Percentiles rank a stretch among this genome's conserved stretches.
Evolutionary conservation across 2,888 invertebrate genomes (phyloP).

Genomic region (Nipponacmea schrenckii): DNA sequence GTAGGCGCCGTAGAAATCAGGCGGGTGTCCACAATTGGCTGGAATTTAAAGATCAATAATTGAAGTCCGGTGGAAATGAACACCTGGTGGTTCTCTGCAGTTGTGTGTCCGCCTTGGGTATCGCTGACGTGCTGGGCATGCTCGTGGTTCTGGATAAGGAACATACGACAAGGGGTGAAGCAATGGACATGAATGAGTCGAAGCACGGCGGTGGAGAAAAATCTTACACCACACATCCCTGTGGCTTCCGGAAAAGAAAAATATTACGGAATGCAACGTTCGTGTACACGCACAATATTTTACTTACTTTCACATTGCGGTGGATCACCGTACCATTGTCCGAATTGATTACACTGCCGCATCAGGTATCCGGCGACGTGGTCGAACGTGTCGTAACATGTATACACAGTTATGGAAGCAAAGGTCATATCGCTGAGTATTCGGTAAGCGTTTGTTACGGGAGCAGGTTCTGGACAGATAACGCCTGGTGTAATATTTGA

Average conservation of each 20-base stretch:
- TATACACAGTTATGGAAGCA: neutral
- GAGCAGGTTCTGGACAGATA: neutral
- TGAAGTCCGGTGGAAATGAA: no score
- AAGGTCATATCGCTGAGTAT: neutral
- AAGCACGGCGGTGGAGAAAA: no score
- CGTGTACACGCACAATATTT: no score
- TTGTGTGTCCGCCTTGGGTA: no score
- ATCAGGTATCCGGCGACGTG: neutral
- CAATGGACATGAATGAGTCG: no score
- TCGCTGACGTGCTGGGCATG: no score
- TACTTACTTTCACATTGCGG: neutral
- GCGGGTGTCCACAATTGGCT: neutral
- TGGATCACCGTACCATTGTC: neutral
- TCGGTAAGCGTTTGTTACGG: neutral
- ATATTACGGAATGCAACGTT: no score
- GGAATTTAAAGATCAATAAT: neutral
- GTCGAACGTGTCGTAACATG: neutral
- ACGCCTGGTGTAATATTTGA: neutral
- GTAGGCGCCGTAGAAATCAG: neutral
- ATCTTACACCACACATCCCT: no score
- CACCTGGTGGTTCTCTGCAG: no score
- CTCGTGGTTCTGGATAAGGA: no score
- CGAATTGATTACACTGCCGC: neutral
- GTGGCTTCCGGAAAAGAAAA: no score
- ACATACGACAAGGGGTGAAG: no score